Conservation (phyloP, 2,888 invertebrate species). For the Eupithecia pulchellata region DNA sequence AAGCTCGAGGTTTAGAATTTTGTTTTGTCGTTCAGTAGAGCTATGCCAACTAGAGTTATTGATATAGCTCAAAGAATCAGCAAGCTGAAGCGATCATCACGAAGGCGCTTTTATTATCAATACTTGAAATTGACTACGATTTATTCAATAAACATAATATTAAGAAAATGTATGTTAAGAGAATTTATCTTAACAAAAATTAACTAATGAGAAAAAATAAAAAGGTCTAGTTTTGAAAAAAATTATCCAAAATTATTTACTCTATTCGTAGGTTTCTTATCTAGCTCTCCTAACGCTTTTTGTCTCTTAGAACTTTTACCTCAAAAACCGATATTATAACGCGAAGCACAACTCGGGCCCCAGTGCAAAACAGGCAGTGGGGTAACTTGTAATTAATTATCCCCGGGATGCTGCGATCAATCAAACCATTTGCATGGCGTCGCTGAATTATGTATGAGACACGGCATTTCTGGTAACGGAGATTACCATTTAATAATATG, state of each 20-base stretch:
- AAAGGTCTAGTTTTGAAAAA: neutral
- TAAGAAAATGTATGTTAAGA: too few species aligned
- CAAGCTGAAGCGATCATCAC: too few species aligned
- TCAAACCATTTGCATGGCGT: conserved; percentile 23
- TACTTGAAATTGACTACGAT: neutral
- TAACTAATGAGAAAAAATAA: neutral
- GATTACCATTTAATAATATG: neutral
- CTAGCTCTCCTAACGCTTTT: conserved; percentile 5
- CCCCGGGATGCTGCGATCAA: conserved; percentile 24
- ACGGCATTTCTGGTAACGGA: conserved; percentile 13
- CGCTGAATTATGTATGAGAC: neutral
- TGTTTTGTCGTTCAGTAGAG: neutral
- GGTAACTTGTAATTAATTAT: conserved; percentile 33
- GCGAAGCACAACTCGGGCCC: conserved; percentile 12
- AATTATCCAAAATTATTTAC: neutral
- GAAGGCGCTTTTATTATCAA: neutral
- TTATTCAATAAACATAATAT: neutral
- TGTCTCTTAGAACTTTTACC: conserved; percentile 15
- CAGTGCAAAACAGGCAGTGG: conserved; percentile 37
- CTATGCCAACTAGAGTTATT: too few species aligned
- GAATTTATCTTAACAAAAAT: neutral
- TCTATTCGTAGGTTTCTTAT: neutral
- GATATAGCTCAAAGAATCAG: too few species aligned
- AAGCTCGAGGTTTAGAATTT: neutral
- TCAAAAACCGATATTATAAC: neutral